Base-by-base conservation (phyloP, 2,888 invertebrate species). In the Dasypolia templi region DNA sequence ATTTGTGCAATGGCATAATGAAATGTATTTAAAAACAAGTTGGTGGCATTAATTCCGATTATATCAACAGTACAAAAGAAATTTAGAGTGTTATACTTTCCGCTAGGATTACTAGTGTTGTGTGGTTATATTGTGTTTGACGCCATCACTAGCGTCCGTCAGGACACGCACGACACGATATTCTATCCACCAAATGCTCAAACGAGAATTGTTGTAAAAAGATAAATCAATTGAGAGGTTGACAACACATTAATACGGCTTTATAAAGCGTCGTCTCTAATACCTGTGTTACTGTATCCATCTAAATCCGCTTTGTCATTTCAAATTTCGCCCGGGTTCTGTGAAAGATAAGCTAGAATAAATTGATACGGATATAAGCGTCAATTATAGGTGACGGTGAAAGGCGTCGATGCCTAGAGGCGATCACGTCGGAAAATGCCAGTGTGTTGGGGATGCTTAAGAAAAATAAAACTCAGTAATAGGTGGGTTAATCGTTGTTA, bases 321-420 rank as follows among this genome's bases (percentile, higher is more conserved):
- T 32, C 22, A 32, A 56, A n/a, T n/a, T n/a, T n/a, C 9, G 2
- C 22, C 29, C 32, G 32, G 19, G 32, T 56, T 19, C 32, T 32
- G 11, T 56, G 32, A 19, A 11, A 19, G 35, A 51, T 39, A 70
- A 26, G 17, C n/a, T 64, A 22, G 42, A 4, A 35, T 12, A 44
- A 44, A 14, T 56, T 35, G 11, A n/a, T n/a, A n/a, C 42, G 44
- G 42, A 32, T 46, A 39, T n/a, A 61, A 11, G 26, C 71, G 78
- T 71, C 77, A 77, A 77, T 77, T 76, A 46, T 53, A 71, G n/a
- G 39, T 32, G 46, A 49, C 46, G 26, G 14, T n/a, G 35, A 6
- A 26, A 17, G 11, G 4, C 19, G 22, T 14, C 5, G 9, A 62
- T 11, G 39, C 11, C 2, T 17, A 14, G 17, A 35, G 2, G 46